A percentile compares a stretch with the other conserved stretches of the same genome.
Conservation (phyloP, 2,113 vertebrate species). For the Bungarus multicinctus region DNA sequence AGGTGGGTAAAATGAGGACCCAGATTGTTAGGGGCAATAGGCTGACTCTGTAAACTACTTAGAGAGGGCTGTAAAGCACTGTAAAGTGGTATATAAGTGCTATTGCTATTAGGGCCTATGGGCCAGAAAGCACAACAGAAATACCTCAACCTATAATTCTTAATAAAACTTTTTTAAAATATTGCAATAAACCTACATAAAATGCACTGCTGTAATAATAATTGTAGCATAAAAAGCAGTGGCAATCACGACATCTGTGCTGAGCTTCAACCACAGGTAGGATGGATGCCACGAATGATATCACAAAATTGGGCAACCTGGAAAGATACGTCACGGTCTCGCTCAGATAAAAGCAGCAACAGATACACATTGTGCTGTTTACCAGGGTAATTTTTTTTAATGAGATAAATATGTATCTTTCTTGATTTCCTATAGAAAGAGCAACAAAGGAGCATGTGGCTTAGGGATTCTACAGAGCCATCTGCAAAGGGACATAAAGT, state of each 20-base stretch:
- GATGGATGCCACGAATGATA: background rate
- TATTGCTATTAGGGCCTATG: background rate
- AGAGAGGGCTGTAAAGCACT: too few species aligned
- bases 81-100: too few species aligned
- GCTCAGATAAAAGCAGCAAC: background rate
- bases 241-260: background rate
- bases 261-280: background rate
- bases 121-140: background rate
- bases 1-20: too few species aligned
- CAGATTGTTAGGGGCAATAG: too few species aligned
- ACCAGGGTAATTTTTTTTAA: background rate
- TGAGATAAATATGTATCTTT: background rate
- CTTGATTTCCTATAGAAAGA: background rate
- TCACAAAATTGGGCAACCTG: background rate
- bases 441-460: background rate
- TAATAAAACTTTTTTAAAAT: too few species aligned
- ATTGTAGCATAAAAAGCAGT: background rate
- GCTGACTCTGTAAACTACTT: too few species aligned
- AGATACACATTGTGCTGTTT: background rate
- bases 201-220: background rate
- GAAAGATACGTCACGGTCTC: background rate
- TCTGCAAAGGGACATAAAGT: background rate
- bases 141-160: background rate
- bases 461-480: background rate
- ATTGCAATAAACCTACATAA: background rate